These are phyloP conservation scores for Augochlora pura DNA, from an alignment of 1,140 invertebrate genomes.

Conservation along the genomic window DNA sequence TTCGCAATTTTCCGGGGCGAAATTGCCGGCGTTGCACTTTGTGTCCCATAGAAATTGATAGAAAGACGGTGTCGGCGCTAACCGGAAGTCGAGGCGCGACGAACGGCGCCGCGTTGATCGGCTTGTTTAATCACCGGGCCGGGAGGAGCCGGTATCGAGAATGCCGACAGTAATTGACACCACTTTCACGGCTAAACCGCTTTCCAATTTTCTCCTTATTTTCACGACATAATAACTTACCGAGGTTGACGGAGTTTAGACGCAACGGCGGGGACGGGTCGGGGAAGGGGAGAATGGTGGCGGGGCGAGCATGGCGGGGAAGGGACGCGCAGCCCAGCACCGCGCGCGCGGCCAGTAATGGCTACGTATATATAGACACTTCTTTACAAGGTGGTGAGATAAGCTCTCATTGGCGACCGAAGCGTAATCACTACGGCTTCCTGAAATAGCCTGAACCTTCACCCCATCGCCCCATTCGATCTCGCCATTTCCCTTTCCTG, in stretches of 20 bases:
- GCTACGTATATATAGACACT: constrained; percentile 46
- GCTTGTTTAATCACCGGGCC: neutral
- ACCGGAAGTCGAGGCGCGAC: too few relatives aligned
- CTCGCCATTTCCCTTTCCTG: constrained; percentile 37
- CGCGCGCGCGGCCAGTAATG: constrained; percentile 37
- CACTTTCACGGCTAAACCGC: constrained; percentile 59
- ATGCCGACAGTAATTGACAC: constrained; percentile 57
- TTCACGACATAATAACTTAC: constrained; percentile 63
- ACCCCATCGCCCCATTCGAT: constrained; percentile 36
- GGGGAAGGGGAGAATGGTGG: too few relatives aligned
- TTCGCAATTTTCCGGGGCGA: too few relatives aligned
- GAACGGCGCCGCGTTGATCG: neutral
- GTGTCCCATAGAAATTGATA: too few relatives aligned
- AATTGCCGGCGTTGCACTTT: too few relatives aligned
- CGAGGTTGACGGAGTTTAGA: constrained; percentile 43
- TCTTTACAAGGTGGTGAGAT: constrained; percentile 57
- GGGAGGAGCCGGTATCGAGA: constrained; percentile 24
- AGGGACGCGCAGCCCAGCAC: constrained; percentile 18
- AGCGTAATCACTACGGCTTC: constrained; percentile 63
- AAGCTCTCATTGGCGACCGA: constrained; percentile 65
- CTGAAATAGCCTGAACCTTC: constrained; percentile 58
- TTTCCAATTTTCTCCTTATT: constrained; percentile 68
- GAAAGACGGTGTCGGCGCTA: too few relatives aligned
- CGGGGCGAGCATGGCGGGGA: constrained; percentile 13
- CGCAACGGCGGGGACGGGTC: constrained; percentile 11